Base-by-base conservation (phyloP, 2,113 vertebrate species). In the Ascaphus truei region DNA sequence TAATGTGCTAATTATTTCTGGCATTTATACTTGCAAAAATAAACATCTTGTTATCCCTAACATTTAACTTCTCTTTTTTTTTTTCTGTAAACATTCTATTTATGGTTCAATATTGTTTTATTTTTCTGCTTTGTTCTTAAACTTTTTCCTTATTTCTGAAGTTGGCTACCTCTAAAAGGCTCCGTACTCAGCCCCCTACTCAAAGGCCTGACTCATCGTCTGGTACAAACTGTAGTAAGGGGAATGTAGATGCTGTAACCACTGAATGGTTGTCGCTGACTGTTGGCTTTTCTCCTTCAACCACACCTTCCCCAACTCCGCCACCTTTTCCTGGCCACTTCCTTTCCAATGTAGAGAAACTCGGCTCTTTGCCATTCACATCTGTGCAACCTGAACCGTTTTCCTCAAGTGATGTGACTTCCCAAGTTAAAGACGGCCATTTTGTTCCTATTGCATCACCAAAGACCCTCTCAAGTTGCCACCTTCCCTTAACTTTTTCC, bases 241-340 rank as follows among this genome's bases (percentile, higher is more conserved):
- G 78, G 55, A 76, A 77, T 64, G 77, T 92, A 52, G 86, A 81
- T 51, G 75, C 82, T 45, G 6, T 86, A 75, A 78, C 84, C 81
- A 83, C 41, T 15, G 89, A 91, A 73, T 86, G 88, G 81, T 80
- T 94, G 20, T 85, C 90, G 60, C 85, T 89, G 76, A 92, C 89
- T 65, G 36, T 85, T 79, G 81, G 73, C 20, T 57, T 78, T 53
- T 81, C 83, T 20, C 85, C 88, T 56, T 73, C 85, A 26, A 75
- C 68, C 69, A 73, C 73, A 30, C 73, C 80, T 58, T 41, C 79
- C 3, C 85, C 84, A 68, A 80, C 81, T 20, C 83, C 84, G 26
- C 82, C 88, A 50, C 83, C 84, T 55, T 82, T 87, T 73, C 87
- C 91, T 51, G 65, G 83, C 59, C 80, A 76, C 71, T 78, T 92